phyloP scores from a whole-genome alignment of 2,113 vertebrate species.

The Zapus hudsonius region DNA sequence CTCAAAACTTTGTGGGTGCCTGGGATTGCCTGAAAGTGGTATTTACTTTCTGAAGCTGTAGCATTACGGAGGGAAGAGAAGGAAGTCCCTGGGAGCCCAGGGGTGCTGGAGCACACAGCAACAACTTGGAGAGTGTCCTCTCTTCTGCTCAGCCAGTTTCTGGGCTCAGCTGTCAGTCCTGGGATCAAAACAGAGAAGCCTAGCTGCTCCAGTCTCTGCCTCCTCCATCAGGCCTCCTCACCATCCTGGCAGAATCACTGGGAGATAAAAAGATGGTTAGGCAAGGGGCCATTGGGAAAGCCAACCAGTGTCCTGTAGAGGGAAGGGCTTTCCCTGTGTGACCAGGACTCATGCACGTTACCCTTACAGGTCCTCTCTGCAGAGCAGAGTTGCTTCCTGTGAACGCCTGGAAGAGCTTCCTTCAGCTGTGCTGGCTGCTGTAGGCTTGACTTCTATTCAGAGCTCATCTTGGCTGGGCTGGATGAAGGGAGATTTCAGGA shows the following conservation, averaged over 20 bases:
- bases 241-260: background rate
- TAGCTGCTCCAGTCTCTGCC: rapidly evolving
- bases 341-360: too few relatives aligned
- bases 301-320: rapidly evolving
- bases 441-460: background rate
- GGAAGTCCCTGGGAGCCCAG: background rate
- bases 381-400: too few relatives aligned
- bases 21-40: rapidly evolving
- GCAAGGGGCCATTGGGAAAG: too few relatives aligned
- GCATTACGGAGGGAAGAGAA: too few relatives aligned
- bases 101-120: background rate
- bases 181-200: background rate
- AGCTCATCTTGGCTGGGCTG: rapidly evolving
- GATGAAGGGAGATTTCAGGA: background rate
- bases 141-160: too few relatives aligned
- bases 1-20: too few relatives aligned
- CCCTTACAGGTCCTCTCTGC: too few relatives aligned
- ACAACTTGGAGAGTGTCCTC: background rate
- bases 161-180: rapidly evolving
- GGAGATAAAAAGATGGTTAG: background rate
- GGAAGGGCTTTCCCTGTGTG: too few relatives aligned
- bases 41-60: background rate
- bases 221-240: background rate
- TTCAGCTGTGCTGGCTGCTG: too few relatives aligned
- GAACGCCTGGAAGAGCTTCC: background rate